Evolutionary conservation across 2,888 invertebrate genomes (phyloP).

Genomic region (Amiota communis): DNA sequence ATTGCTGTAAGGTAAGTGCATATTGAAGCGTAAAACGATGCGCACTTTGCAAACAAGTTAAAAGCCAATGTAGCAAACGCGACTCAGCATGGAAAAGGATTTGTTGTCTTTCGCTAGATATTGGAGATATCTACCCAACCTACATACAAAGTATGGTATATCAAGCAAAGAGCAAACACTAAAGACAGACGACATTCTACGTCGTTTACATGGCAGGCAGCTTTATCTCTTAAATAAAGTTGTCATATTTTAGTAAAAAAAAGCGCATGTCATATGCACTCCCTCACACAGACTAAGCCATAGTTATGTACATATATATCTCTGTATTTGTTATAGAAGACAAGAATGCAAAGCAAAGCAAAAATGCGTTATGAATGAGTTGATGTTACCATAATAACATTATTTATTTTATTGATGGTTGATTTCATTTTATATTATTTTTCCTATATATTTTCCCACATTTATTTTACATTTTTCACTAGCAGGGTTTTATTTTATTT

Average conservation of each 20-base stretch:
- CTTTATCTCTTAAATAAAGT: conserved; percentile 66
- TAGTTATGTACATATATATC: too few relatives aligned
- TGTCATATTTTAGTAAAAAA: conserved; percentile 46
- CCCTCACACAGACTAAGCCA: too few relatives aligned
- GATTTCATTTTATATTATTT: too few relatives aligned
- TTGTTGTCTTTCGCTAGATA: not conserved
- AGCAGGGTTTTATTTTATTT: not conserved
- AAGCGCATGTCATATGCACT: not conserved
- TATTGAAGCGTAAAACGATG: conserved; percentile 43
- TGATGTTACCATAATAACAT: conserved; percentile 1
- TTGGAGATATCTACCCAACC: conserved; percentile 42
- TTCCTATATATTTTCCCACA: too few relatives aligned
- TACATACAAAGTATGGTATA: too few relatives aligned
- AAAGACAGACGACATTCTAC: not conserved
- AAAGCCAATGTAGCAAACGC: conserved; percentile 13
- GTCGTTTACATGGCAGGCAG: conserved; percentile 58
- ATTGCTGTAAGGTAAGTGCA: conserved; percentile 38
- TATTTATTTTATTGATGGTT: not conserved
- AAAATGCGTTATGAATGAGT: conserved; percentile 1
- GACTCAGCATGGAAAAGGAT: not conserved
- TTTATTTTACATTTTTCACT: too few relatives aligned
- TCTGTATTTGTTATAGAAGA: too few relatives aligned
- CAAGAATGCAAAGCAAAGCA: not conserved
- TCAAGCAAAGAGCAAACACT: conserved; percentile 55
- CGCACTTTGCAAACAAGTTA: conserved; percentile 44